A percentile compares a stretch with the other conserved stretches of the same genome.
These are phyloP conservation scores for Seira musarum DNA, from an alignment of 2,888 invertebrate species.

Conservation along the genomic window DNA sequence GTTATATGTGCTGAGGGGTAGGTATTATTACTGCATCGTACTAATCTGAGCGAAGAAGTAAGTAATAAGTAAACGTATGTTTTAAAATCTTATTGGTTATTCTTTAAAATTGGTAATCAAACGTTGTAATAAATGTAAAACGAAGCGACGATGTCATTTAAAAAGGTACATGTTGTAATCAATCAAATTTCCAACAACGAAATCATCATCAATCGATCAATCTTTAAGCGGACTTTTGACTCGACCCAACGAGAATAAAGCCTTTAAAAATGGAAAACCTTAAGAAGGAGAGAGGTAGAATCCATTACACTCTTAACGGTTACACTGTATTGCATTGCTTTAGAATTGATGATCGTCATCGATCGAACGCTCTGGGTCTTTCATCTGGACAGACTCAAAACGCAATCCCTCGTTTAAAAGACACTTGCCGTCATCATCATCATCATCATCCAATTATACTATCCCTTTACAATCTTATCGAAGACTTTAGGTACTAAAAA, in stretches of 20 bases:
- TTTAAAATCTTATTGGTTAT: constrained; percentile 49
- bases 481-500: neutral
- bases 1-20: constrained; percentile 33
- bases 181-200: neutral
- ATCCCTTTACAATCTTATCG: neutral
- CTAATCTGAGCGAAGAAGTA: neutral
- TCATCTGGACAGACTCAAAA: too few relatives aligned
- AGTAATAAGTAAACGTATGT: constrained; percentile 17
- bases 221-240: constrained; percentile 11
- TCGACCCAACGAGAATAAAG: neutral
- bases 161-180: constrained; percentile 38
- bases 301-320: neutral
- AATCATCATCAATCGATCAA: constrained; percentile 4
- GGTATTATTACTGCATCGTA: neutral
- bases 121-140: constrained; percentile 13
- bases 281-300: constrained; percentile 7
- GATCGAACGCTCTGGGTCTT: too few relatives aligned
- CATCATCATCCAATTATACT: too few relatives aligned
- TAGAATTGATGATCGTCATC: too few relatives aligned
- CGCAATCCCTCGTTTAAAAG: too few relatives aligned
- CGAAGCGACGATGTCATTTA: constrained; percentile 24
- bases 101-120: constrained; percentile 55
- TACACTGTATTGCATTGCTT: constrained; percentile 2
- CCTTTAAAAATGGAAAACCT: constrained; percentile 11
- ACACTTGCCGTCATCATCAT: too few relatives aligned